Evolutionary conservation across 2,888 invertebrate genomes (phyloP), one percentile per base, ranked within the genome.

Genomic region (Morpho achilles): DNA sequence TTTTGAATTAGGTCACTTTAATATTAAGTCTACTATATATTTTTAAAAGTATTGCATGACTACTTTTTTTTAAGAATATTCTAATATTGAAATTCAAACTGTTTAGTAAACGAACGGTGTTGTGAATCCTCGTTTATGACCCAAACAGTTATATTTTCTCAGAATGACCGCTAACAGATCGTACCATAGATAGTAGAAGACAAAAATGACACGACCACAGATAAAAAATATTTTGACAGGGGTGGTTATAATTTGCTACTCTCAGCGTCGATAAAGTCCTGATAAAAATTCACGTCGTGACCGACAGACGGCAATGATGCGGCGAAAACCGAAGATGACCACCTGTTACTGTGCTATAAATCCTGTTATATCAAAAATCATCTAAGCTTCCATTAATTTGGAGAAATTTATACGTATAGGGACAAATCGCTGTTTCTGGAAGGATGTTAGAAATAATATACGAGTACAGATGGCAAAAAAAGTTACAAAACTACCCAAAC

Each of bases 321-420:
- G 65, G 72, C 75, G 63, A 72, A 77, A 69, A 50, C 56, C 61
- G 66, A 65, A 70, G 53, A 47, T 84, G 86, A 82, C 88, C 90
- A 89, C 89, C 88, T 90, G 89, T 88, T 83, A 74, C 67, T 58
- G 55, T 62, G 58, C 66, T 69, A 79, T 79, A 79, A 82, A 82
- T 85, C 81, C 75, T 83, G 75, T 79, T 79, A 72, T 75, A 85
- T 84, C 84, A 80, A 84, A 82, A 79, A 83, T 82, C 77, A 76
- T 78, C 76, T 77, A 76, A 73, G 75, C 67, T 71, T 69, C 74
- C 76, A 87, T 88, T 87, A 86, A 87, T 89, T 87, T 79, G 72
- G 64, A 76, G 79, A 86, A 88, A 87, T 86, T 84, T 85, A 86
- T 86, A 81, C 54, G 50, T 72, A 69, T 77, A 72, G 73, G 76